phyloP scores from a whole-genome alignment of 2,797 vertebrate species.

The Champsocephalus esox region DNA sequence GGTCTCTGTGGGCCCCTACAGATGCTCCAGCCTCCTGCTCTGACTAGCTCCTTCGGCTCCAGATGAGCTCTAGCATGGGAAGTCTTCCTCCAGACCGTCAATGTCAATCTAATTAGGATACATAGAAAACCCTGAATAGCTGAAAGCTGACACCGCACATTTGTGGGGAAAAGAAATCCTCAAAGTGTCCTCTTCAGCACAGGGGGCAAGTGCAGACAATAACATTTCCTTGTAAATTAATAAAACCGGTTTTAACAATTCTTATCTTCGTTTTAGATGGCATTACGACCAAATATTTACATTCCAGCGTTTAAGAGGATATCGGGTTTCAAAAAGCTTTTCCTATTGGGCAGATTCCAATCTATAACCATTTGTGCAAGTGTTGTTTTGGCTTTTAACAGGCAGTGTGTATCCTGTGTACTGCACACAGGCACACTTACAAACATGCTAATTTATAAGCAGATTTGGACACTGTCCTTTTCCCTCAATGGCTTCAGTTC shows the following conservation, averaged over 20 bases:
- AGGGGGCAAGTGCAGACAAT: conserved; percentile 85
- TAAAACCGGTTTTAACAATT: conserved; percentile 92
- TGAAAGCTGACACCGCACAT: conserved; percentile 92
- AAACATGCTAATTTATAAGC: not conserved
- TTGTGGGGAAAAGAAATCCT: conserved; percentile 88
- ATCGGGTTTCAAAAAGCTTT: conserved; percentile 92
- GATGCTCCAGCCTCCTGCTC: conserved; percentile 88
- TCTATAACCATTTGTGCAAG: conserved; percentile 86
- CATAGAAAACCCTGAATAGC: conserved; percentile 86
- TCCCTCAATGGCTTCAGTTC: not conserved
- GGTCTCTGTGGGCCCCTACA: conserved; percentile 85
- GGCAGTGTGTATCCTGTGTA: not conserved
- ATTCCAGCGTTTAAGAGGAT: conserved; percentile 93
- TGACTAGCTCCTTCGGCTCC: conserved; percentile 85
- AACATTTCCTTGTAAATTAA: conserved; percentile 93
- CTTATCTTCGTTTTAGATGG: conserved; percentile 91
- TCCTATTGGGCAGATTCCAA: conserved; percentile 83
- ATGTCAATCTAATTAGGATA: conserved; percentile 93
- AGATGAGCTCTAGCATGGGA: conserved; percentile 85
- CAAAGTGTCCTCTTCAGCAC: conserved; percentile 89
- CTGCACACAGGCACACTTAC: not conserved
- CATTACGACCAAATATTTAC: conserved; percentile 98
- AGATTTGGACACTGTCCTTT: not conserved
- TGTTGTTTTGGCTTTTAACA: conserved; percentile 76
- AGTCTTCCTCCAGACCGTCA: conserved; percentile 90